Percentiles rank a stretch among this genome's conserved stretches.
phyloP scores from a whole-genome alignment of 2,113 vertebrate genomes.

The Tachysurus vachellii region DNA sequence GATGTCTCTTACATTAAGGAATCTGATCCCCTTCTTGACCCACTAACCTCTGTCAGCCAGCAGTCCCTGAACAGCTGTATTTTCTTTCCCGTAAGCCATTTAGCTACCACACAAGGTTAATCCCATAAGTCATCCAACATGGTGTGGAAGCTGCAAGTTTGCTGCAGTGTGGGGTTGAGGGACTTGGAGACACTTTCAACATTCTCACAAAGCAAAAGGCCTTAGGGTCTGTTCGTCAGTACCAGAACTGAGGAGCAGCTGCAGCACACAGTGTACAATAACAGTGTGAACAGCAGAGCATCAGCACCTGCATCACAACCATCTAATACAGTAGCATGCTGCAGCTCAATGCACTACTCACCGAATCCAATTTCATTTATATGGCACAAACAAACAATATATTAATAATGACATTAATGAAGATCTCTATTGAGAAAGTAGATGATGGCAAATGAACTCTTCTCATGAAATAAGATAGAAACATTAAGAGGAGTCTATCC shows the following conservation, averaged over 20 bases:
- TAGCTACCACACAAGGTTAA: background rate
- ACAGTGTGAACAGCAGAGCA: conserved; percentile 27
- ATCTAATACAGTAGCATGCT: background rate
- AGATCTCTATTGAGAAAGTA: background rate
- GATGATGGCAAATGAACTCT: background rate
- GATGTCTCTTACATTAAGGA: background rate
- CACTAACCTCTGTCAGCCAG: background rate
- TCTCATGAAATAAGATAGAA: background rate
- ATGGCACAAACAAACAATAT: background rate
- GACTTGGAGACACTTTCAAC: conserved; percentile 2
- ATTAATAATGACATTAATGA: background rate
- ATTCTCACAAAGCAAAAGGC: conserved; percentile 27
- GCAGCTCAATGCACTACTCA: conserved; percentile 1
- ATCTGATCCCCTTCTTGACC: background rate
- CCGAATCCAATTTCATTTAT: background rate
- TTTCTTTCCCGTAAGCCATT: background rate
- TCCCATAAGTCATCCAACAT: background rate
- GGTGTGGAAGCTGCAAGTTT: background rate
- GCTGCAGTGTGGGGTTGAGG: background rate
- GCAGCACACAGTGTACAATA: conserved; percentile 26
- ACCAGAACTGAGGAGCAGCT: conserved; percentile 26
- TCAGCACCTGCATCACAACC: conserved; percentile 9
- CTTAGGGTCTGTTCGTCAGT: conserved; percentile 34
- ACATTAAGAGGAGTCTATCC: background rate
- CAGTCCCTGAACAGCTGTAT: conserved; percentile 7